These are phyloP conservation scores for Crossocerus cetratus DNA, from an alignment of 2,888 invertebrate genomes.

Conservation along the genomic window DNA sequence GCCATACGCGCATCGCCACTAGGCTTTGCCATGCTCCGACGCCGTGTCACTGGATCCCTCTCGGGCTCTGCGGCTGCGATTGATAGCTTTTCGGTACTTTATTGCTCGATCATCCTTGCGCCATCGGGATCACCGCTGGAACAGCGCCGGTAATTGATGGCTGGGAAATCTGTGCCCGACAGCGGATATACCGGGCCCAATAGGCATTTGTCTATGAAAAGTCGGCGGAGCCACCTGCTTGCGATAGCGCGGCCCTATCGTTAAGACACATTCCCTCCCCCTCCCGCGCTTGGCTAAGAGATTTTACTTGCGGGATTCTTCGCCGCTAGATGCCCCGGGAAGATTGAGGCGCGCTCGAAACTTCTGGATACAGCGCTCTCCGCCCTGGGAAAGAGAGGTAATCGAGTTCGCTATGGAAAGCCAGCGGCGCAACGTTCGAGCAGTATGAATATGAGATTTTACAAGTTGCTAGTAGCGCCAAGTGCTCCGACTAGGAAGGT, in stretches of 20 bases:
- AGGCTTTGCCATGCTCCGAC: too few relatives aligned
- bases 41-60: too few relatives aligned
- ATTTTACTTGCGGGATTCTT: not conserved
- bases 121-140: not conserved
- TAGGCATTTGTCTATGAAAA: too few relatives aligned
- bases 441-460: constrained; percentile 1
- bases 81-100: constrained; percentile 2
- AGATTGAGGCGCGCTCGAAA: too few relatives aligned
- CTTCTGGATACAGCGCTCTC: not conserved
- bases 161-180: not conserved
- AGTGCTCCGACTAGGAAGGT: not conserved
- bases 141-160: not conserved
- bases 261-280: not conserved
- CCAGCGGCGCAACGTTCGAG: not conserved
- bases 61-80: not conserved
- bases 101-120: not conserved
- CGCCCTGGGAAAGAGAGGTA: not conserved
- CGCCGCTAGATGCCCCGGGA: too few relatives aligned
- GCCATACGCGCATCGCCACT: too few relatives aligned
- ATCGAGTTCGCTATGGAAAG: not conserved
- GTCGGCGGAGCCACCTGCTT: too few relatives aligned
- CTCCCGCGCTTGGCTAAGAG: not conserved
- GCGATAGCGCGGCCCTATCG: not conserved
- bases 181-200: too few relatives aligned
- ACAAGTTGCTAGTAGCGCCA: not conserved